Evolutionary conservation across 2,888 invertebrate species (phyloP), one percentile per base, ranked within the genome.

Genomic region (Strigamia transsilvanica): DNA sequence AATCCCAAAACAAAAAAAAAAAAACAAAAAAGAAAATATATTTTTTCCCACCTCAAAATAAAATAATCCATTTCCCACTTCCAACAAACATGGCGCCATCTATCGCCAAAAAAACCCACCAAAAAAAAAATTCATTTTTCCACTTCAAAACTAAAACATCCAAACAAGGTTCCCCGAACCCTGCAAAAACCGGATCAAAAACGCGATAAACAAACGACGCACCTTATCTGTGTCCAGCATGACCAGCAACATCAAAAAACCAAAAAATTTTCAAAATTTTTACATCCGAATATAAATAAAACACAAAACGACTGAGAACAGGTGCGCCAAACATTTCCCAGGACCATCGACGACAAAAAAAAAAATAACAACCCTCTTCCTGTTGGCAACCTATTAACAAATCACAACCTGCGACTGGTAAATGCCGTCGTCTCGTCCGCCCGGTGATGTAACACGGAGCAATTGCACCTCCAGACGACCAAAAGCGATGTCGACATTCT

Each of bases 301-400:
- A 13, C 46, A n/a, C 46, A 46, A 46, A 46, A 46, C 15, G 12
- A 46, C 21, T 66, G 61, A 66, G 61, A 66, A 66, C 61, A 66
- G 61, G 61, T 66, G 61, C 23, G 61, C 18, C 61, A 66, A 66
- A 66, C 61, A n/a, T 66, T 66, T 66, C 61, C 23, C 61, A 66
- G 61, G 61, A 66, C 23, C 61, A 2, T 66, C 18, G 1, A 46
- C 46, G 15, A 66, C 23, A 66, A 66, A 18, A 66, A 51, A n/a
- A 51, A 66, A 66, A 66, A 66, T 66, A 66, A 66, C 61, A 23
- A 66, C 61, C 61, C 61, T 66, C 61, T 66, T 66, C 61, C 61
- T 66, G 61, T 66, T 23, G 21, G 61, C 61, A 66, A 12, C 18
- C 61, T 7, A 66, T 66, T 66, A 66, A 66, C n/a, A 66, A 66